Conservation (phyloP, 2,888 invertebrate species). For the Dynastes hyllus region DNA sequence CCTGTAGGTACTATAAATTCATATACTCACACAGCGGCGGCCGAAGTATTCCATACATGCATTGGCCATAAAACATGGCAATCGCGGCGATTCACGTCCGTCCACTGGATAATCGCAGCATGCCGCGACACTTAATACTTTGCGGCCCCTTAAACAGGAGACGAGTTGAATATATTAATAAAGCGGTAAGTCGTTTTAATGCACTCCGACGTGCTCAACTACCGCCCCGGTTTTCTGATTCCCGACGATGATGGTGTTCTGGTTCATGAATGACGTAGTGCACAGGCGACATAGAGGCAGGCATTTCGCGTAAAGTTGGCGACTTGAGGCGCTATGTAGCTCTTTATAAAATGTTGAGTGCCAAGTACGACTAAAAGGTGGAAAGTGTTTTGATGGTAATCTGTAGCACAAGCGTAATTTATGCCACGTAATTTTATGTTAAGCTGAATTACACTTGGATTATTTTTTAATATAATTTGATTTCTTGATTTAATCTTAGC, state of each 20-base stretch:
- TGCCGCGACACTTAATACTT: slow-evolving; percentile 58
- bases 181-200: slow-evolving; percentile 53
- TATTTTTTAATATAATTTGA: too few species aligned
- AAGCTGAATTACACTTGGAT: too few species aligned
- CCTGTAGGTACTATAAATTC: neutral
- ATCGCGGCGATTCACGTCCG: slow-evolving; percentile 56
- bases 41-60: slow-evolving; percentile 58
- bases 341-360: too few species aligned
- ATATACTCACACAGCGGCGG: neutral
- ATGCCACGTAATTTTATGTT: too few species aligned
- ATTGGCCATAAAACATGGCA: slow-evolving; percentile 59
- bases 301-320: too few species aligned
- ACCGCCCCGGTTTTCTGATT: slow-evolving; percentile 13
- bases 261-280: too few species aligned
- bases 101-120: slow-evolving; percentile 55
- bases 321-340: too few species aligned
- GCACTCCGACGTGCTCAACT: slow-evolving; percentile 47
- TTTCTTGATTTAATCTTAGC: too few species aligned
- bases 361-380: too few species aligned
- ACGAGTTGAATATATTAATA: slow-evolving; percentile 57
- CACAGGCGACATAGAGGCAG: too few species aligned
- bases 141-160: slow-evolving; percentile 60
- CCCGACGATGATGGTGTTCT: slow-evolving; percentile 6
- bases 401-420: too few species aligned
- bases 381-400: too few species aligned